These are phyloP conservation scores for Ascaphus truei DNA, from an alignment of 2,113 vertebrate species.

Conservation along the genomic window DNA sequence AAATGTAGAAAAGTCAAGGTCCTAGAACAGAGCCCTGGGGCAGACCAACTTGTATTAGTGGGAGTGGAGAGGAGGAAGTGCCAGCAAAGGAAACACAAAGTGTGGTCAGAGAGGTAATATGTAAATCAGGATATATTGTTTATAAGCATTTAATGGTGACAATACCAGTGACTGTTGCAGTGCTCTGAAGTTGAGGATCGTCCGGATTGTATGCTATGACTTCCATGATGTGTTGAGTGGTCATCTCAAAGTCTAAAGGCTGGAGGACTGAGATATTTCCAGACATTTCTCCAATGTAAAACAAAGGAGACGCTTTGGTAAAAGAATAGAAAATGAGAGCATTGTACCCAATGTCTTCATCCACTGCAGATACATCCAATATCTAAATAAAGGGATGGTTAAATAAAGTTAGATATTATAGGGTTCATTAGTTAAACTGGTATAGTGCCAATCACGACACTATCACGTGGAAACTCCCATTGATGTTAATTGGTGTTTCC, in stretches of 20 bases:
- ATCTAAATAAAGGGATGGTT: conserved; percentile 41
- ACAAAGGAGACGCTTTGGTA: conserved; percentile 34
- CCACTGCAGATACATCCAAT: conserved; percentile 43
- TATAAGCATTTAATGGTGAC: neutral
- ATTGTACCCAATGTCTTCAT: conserved; percentile 47
- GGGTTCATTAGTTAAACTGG: too few relatives aligned
- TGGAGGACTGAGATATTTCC: conserved; percentile 44
- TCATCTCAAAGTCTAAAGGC: conserved; percentile 48
- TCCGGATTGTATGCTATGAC: conserved; percentile 49
- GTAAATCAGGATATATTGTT: neutral
- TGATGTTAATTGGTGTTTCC: too few relatives aligned
- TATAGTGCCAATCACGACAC: too few relatives aligned
- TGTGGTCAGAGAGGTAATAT: too few relatives aligned
- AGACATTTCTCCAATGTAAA: conserved; percentile 46
- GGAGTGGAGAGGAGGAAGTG: too few relatives aligned
- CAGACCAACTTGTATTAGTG: too few relatives aligned
- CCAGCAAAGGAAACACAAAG: too few relatives aligned
- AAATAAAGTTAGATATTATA: too few relatives aligned
- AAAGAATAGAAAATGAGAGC: conserved; percentile 45
- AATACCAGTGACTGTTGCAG: conserved; percentile 50
- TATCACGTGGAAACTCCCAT: too few relatives aligned
- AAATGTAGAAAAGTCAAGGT: too few relatives aligned
- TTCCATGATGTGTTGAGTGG: conserved; percentile 21
- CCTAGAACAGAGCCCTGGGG: too few relatives aligned
- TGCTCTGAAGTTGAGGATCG: conserved; percentile 27